phyloP scores from a whole-genome alignment of 2,888 invertebrate genomes.

The Hydrotaea cyrtoneurina region DNA sequence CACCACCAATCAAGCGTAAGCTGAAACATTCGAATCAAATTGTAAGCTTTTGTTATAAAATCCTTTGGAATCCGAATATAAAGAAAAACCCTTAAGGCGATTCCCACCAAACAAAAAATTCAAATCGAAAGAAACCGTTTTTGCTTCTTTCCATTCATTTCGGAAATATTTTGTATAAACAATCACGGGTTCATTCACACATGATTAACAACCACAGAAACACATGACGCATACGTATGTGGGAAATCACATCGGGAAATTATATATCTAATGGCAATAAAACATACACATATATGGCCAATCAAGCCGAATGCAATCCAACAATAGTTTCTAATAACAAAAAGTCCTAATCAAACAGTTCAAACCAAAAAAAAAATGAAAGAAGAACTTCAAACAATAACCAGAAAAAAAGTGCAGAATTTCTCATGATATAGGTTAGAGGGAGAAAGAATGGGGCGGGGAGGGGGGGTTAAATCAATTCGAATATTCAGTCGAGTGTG shows the following conservation, averaged over 20 bases:
- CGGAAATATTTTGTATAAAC: no score
- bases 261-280: conserved; percentile 42
- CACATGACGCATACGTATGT: conserved; percentile 30
- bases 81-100: no score
- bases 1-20: no score
- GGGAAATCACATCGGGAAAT: conserved; percentile 49
- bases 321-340: conserved; percentile 62
- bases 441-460: background rate
- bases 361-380: conserved; percentile 1
- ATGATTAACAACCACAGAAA: background rate
- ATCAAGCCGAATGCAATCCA: conserved; percentile 52
- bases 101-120: no score
- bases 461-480: conserved; percentile 61
- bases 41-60: no score
- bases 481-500: conserved; percentile 47
- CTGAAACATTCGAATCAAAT: no score
- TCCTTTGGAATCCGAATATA: no score
- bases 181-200: background rate
- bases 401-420: background rate
- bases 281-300: conserved; percentile 48
- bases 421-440: background rate
- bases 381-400: conserved; percentile 44
- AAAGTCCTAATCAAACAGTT: conserved; percentile 60
- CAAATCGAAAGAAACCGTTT: no score
- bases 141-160: no score